Base-by-base conservation (phyloP, 2,888 invertebrate genomes). In the Hirtodrosophila histrioides region DNA sequence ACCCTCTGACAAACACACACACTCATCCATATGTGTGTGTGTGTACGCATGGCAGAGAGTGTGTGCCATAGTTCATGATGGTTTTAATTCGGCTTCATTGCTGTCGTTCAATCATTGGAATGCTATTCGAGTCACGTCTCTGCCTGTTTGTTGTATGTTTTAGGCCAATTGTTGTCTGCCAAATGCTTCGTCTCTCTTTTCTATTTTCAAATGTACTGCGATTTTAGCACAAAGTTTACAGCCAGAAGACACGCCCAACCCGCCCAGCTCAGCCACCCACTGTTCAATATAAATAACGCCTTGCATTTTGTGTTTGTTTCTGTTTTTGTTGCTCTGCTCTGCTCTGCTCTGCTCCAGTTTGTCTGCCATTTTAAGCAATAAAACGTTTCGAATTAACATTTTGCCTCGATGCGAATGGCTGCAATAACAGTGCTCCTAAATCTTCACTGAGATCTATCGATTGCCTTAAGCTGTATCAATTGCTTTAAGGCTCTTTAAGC, bases 71-170 rank as follows among this genome's bases (percentile, higher is more conserved):
- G 73, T 78, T 81, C 73, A 81, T 78, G 76, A 31, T 72, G 54
- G 63, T 75, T 78, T 73, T 78, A 75, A 81, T 80, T 78, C 76
- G 65, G 55, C 66, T 69, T 73, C 58, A 68, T 73, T 66, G 65
- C 78, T 81, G 78, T 80, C 79, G 81, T 75, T 73, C 82, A 85
- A 86, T 85, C 82, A 85, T 85, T 75, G 70, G 54, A 70, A 75
- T 75, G 51, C 66, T 63, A 87, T 87, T 85, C 77, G 55, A 75
- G 87, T 87, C 84, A 87, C 87, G 86, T 85, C 72, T 72, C 66
- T 49, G 70, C 75, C 70, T 82, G 78, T 82, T 77, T 75, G 71
- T 68, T 73, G 64, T 74, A 53, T 66, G 61, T 64, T 78, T 69
- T 75, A 61, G 78, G 67, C 75, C 78, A 78, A 78, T 78, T 78